Evolutionary conservation across 2,888 invertebrate species (phyloP).

Genomic region (Cryptocephalus moraei): DNA sequence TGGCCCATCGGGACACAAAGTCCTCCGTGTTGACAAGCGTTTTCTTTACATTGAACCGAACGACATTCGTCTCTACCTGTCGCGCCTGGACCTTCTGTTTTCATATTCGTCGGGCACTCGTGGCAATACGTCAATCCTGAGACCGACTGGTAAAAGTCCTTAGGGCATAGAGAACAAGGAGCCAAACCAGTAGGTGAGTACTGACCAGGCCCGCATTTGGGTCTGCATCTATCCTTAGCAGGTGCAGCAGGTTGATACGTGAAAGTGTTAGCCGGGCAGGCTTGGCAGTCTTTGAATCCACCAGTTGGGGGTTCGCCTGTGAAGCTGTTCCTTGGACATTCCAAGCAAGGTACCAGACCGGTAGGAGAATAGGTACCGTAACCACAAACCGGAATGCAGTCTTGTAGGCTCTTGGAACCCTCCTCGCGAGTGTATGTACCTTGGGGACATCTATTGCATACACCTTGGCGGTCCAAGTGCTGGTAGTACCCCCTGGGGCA

Average conservation of each 20-base stretch:
- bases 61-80: constrained; percentile 78
- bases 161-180: constrained; percentile 87
- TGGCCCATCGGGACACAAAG: constrained; percentile 82
- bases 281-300: constrained; percentile 88
- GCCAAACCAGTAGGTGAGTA: constrained; percentile 90
- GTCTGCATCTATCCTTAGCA: constrained; percentile 69
- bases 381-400: constrained; percentile 90
- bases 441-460: constrained; percentile 81
- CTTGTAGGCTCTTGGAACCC: constrained; percentile 75
- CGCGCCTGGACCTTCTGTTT: constrained; percentile 71
- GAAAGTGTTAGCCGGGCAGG: constrained; percentile 80
- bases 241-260: constrained; percentile 89
- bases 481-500: constrained; percentile 92
- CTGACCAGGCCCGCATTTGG: constrained; percentile 80
- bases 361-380: constrained; percentile 94
- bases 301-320: constrained; percentile 79
- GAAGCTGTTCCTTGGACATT: constrained; percentile 88
- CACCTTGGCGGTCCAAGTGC: constrained; percentile 81
- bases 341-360: constrained; percentile 85
- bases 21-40: constrained; percentile 84
- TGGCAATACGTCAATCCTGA: constrained; percentile 77
- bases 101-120: constrained; percentile 86
- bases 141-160: constrained; percentile 82
- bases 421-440: constrained; percentile 89
- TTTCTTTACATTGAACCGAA: constrained; percentile 77